Evolutionary conservation across 1,140 invertebrate genomes (phyloP), one percentile per base, ranked within the genome.

Genomic region (Aphelinus atriplicis): DNA sequence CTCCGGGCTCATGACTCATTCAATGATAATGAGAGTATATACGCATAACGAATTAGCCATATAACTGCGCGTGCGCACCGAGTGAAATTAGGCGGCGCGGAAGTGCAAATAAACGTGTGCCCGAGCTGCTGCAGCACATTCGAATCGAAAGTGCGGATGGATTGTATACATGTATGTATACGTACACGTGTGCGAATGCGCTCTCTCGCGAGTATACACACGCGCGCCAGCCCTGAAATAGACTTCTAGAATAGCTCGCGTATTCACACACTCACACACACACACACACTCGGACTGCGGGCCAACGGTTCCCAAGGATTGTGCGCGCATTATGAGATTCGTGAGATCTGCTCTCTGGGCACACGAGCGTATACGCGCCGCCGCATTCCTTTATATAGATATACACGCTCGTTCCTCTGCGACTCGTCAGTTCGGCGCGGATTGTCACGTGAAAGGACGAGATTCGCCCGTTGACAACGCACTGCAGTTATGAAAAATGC

Each of bases 251-350:
- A 53, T 9, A 57, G 69, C 26, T 26, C 26, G n/a, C 4, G 58
- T 6, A 26, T 7, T 7, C 7, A 60, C 26, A 26, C 26, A 26
- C 26, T 0, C 26, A 26, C 26, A 26, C 26, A 26, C 26, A 26
- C 26, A 26, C 26, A 26, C 26, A 26, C 26, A 26, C 26, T 26
- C 26, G 42, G 26, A 26, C 26, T 26, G 3, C 6, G 42, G 6
- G 42, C 4, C 56, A 50, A 50, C 46, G 48, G 72, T 78, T 78
- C 76, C 64, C 76, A 78, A 71, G 76, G 65, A 77, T 71, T 65
- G 43, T 68, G 51, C 60, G 26, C 26, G 58, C 60, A 62, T 73
- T 73, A 71, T 61, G 60, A 71, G 72, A 71, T 77, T 74, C 76
- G 71, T 74, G 76, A 74, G 76, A 77, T 57, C 43, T 26, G 26